Evolutionary conservation across 2,113 vertebrate genomes (phyloP).

Genomic region (Agapornis roseicollis): DNA sequence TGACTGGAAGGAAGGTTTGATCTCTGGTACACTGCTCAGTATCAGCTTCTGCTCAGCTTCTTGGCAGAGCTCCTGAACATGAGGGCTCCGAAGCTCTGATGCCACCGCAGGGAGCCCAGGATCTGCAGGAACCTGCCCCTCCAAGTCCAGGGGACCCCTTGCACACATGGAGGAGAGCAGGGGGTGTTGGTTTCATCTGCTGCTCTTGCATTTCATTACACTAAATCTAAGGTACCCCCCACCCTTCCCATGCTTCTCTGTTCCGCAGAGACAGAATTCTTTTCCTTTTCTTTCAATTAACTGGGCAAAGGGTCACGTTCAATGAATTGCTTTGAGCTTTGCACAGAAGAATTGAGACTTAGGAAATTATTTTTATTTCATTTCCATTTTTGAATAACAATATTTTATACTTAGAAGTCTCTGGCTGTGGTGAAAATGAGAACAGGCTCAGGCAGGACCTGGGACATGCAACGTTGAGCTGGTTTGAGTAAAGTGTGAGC

Average conservation of each 20-base stretch:
- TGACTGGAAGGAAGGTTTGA: not conserved
- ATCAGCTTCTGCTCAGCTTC: not conserved
- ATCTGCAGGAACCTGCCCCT: not conserved
- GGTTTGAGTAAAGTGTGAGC: not conserved
- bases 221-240: not conserved
- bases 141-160: not conserved
- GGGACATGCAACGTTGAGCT: fast-evolving
- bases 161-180: fast-evolving
- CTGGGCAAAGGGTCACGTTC: not conserved
- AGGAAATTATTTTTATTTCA: not conserved
- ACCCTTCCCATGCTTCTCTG: not conserved
- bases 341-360: not conserved
- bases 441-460: not conserved
- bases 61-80: fast-evolving
- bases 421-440: not conserved
- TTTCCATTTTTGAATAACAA: not conserved
- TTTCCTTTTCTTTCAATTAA: not conserved
- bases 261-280: not conserved
- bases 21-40: not conserved
- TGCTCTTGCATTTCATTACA: not conserved
- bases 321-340: not conserved
- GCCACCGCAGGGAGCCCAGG: not conserved
- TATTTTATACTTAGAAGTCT: not conserved
- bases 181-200: not conserved
- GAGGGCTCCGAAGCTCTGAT: not conserved